These are phyloP conservation scores for Bradypus variegatus DNA, from an alignment of 2,797 vertebrate genomes.

Conservation along the genomic window DNA sequence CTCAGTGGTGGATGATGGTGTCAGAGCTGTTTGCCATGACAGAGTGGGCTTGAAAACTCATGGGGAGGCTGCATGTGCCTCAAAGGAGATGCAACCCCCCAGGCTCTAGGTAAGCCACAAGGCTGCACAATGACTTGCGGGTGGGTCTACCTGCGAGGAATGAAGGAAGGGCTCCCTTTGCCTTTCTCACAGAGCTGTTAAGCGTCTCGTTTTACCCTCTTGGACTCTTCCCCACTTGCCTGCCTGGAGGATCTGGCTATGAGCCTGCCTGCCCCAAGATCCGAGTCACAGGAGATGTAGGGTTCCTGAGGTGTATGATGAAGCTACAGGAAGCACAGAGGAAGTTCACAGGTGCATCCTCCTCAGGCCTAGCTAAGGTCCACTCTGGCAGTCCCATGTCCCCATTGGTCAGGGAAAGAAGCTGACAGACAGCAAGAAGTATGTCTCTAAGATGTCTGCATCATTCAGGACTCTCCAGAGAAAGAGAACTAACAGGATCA, in stretches of 20 bases:
- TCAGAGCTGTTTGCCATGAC: neutral
- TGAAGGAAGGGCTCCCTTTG: neutral
- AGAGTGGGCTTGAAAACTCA: neutral
- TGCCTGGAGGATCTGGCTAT: neutral
- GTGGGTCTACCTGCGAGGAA: neutral
- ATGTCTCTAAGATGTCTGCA: neutral
- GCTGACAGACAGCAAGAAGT: no score
- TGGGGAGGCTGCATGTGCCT: fast-evolving
- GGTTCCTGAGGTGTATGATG: neutral
- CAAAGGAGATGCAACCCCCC: neutral
- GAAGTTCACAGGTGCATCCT: neutral
- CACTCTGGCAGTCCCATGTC: neutral
- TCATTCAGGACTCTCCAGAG: no score
- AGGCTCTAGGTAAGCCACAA: neutral
- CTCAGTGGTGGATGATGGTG: neutral
- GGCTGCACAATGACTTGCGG: neutral
- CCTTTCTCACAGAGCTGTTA: neutral
- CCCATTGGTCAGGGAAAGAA: neutral
- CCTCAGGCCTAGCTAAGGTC: neutral
- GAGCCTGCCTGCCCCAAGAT: neutral
- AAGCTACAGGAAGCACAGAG: neutral
- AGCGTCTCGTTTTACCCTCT: neutral
- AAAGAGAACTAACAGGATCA: no score
- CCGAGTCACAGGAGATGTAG: neutral
- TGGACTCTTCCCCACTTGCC: neutral